These are phyloP conservation scores for Alethe castanea DNA, from an alignment of 2,113 vertebrate species.

Conservation along the genomic window DNA sequence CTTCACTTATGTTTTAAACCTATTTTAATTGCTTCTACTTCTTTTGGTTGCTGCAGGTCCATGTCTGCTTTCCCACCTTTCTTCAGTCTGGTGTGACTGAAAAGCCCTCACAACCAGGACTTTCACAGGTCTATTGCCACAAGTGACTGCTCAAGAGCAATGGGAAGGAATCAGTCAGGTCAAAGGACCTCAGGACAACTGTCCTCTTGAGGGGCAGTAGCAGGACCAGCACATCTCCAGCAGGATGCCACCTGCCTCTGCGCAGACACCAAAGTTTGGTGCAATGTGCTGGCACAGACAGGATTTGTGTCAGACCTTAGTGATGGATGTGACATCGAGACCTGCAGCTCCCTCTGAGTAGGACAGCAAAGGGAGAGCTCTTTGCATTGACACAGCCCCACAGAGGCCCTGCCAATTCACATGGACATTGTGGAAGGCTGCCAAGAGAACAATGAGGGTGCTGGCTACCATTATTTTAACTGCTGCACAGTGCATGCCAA, in stretches of 20 bases:
- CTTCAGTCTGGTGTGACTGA: background rate
- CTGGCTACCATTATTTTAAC: background rate
- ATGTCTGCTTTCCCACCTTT: background rate
- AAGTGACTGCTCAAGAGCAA: background rate
- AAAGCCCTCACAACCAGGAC: background rate
- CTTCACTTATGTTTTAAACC: background rate
- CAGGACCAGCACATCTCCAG: background rate
- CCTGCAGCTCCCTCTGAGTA: background rate
- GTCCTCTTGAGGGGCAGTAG: background rate
- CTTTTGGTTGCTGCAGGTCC: background rate
- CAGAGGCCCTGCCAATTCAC: background rate
- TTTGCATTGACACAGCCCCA: background rate
- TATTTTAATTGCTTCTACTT: background rate
- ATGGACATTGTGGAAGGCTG: background rate
- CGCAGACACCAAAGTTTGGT: background rate
- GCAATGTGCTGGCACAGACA: background rate
- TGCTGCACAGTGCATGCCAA: background rate
- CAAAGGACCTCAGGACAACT: background rate
- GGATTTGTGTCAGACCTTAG: background rate
- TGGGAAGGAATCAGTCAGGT: background rate
- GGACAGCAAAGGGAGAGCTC: background rate
- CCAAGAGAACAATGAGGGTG: background rate
- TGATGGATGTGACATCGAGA: accelerated
- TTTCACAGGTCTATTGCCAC: background rate
- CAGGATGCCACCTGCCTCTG: background rate